A percentile compares a stretch with the other conserved stretches of the same genome.
phyloP scores from a whole-genome alignment of 1,140 invertebrate species.

The Galendromus occidentalis region DNA sequence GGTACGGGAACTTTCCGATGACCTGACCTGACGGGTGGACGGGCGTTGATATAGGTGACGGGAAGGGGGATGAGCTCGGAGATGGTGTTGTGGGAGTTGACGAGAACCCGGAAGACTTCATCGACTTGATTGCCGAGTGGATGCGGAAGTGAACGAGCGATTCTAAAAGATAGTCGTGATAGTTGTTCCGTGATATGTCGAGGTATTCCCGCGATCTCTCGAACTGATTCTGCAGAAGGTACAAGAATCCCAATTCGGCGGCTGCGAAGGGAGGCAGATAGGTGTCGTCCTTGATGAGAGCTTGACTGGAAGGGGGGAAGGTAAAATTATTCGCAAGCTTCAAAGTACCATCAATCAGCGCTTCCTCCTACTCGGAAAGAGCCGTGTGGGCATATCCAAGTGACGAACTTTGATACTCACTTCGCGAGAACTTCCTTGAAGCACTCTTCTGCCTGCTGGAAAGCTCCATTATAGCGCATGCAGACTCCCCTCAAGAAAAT shows the following conservation, averaged over 20 bases:
- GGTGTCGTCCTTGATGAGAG: slow-evolving; percentile 55
- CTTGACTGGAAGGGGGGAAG: slow-evolving; percentile 35
- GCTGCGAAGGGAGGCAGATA: slow-evolving; percentile 68
- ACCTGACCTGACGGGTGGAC: background rate
- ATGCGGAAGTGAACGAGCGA: slow-evolving; percentile 77
- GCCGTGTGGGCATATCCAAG: background rate
- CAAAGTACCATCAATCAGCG: background rate
- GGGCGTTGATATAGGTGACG: slow-evolving; percentile 16
- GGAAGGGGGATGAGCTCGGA: slow-evolving; percentile 13
- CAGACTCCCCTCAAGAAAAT: slow-evolving; percentile 62
- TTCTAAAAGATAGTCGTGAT: slow-evolving; percentile 68
- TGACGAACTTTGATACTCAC: slow-evolving; percentile 23
- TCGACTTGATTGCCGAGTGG: slow-evolving; percentile 47
- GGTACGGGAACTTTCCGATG: slow-evolving; percentile 1
- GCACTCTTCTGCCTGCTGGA: slow-evolving; percentile 50
- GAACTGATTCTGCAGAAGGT: slow-evolving; percentile 41
- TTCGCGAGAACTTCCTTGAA: slow-evolving; percentile 39
- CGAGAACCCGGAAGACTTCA: slow-evolving; percentile 17
- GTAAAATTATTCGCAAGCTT: too few relatives aligned
- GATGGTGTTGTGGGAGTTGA: slow-evolving; percentile 14
- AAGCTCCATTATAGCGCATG: slow-evolving; percentile 46
- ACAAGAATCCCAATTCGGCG: slow-evolving; percentile 61
- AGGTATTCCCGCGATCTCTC: slow-evolving; percentile 47
- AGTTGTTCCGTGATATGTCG: slow-evolving; percentile 62
- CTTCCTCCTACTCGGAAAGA: background rate